Evolutionary conservation across 2,797 vertebrate genomes (phyloP).

Genomic region (Sylvilagus floridanus): DNA sequence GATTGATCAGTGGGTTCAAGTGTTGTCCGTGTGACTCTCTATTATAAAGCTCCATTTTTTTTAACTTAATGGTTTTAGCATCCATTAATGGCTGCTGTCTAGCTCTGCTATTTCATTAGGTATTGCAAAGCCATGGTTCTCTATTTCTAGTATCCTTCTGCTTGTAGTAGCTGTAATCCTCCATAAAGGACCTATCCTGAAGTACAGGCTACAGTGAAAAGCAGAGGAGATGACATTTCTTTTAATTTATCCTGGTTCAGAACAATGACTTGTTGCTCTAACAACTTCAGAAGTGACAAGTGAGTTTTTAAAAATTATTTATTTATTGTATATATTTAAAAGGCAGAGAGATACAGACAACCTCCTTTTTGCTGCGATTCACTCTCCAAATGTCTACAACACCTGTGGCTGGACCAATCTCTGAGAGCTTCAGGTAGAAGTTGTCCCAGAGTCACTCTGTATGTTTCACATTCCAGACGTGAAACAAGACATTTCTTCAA

Average conservation of each 20-base stretch:
- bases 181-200: background rate
- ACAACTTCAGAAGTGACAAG: background rate
- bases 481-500: background rate
- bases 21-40: background rate
- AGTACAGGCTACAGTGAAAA: background rate
- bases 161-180: slow-evolving; percentile 16
- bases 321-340: too few relatives aligned
- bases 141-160: slow-evolving; percentile 14
- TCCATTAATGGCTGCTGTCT: background rate
- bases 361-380: too few relatives aligned
- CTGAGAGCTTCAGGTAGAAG: background rate
- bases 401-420: background rate
- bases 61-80: background rate
- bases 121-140: background rate
- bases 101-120: slow-evolving; percentile 6
- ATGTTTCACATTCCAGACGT: background rate
- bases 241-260: background rate
- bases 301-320: background rate
- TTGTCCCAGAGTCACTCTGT: background rate
- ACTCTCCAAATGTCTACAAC: too few relatives aligned
- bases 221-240: background rate
- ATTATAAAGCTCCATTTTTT: background rate
- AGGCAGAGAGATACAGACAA: too few relatives aligned
- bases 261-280: background rate
- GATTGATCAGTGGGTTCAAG: background rate